phyloP scores from a whole-genome alignment of 2,797 vertebrate species.

The Girardinus metallicus region DNA sequence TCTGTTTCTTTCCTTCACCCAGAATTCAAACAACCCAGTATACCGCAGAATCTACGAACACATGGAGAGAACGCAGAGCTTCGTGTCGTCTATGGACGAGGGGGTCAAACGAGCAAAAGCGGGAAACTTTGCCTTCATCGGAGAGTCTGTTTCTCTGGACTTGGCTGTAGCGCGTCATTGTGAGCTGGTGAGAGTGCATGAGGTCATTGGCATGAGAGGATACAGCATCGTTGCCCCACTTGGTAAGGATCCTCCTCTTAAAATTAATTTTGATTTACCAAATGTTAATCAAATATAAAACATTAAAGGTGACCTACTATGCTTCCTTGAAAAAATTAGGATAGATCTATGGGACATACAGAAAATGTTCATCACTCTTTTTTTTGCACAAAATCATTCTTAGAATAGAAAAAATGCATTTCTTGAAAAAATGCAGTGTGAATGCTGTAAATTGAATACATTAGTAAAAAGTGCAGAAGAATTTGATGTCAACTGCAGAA shows the following conservation, averaged over 20 bases:
- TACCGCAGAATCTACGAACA: slow-evolving; percentile 89
- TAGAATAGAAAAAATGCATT: not conserved
- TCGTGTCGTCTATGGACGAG: slow-evolving; percentile 85
- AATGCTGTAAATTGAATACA: too few species aligned
- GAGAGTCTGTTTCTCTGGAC: slow-evolving; percentile 89
- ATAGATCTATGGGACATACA: too few species aligned
- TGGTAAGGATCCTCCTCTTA: slow-evolving; percentile 74
- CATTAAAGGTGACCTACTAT: not conserved
- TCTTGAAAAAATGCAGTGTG: too few species aligned
- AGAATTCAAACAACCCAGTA: slow-evolving; percentile 89
- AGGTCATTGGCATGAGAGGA: slow-evolving; percentile 87
- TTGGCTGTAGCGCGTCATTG: slow-evolving; percentile 86
- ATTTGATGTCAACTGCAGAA: too few species aligned
- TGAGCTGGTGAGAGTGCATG: slow-evolving; percentile 84
- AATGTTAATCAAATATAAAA: not conserved
- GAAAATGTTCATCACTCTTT: too few species aligned
- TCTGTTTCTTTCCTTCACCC: slow-evolving; percentile 11
- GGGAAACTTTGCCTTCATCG: slow-evolving; percentile 88
- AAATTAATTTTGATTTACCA: not conserved
- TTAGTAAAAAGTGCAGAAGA: too few species aligned
- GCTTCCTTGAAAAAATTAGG: too few species aligned
- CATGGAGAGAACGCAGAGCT: slow-evolving; percentile 87
- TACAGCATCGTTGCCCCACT: slow-evolving; percentile 85
- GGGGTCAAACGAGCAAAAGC: slow-evolving; percentile 83
- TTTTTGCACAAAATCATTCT: too few species aligned